phyloP scores from a whole-genome alignment of 2,888 invertebrate species.

The Ypsolopha sequella region DNA sequence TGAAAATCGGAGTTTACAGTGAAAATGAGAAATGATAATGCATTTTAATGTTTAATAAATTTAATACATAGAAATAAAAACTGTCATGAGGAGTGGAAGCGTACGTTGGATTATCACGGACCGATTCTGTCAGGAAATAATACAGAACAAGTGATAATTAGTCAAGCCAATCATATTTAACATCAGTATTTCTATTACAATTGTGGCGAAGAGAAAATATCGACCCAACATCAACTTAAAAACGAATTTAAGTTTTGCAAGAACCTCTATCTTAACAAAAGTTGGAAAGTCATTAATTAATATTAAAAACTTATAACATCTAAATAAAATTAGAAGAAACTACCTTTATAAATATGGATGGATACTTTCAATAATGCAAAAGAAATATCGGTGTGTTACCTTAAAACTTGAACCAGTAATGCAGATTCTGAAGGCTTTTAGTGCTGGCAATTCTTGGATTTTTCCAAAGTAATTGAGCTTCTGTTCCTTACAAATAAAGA shows the following conservation, averaged over 20 bases:
- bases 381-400: no score
- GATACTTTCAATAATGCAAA: not conserved
- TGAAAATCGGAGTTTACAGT: no score
- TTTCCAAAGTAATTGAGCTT: no score
- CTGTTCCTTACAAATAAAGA: no score
- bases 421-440: no score
- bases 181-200: not conserved
- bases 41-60: no score
- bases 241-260: conserved; percentile 24
- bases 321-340: not conserved
- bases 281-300: conserved; percentile 18
- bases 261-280: conserved; percentile 24
- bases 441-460: no score
- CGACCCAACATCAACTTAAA: conserved; percentile 27
- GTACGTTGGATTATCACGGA: not conserved
- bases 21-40: not conserved
- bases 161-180: not conserved
- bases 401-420: no score
- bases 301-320: conserved; percentile 20
- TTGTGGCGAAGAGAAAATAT: conserved; percentile 1
- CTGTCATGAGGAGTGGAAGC: not conserved
- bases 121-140: not conserved
- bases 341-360: not conserved
- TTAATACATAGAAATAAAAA: not conserved
- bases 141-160: not conserved